A percentile compares a stretch with the other conserved stretches of the same genome.
Conservation (phyloP, 2,888 invertebrate species). For the Phragmatobia fuliginosa region DNA sequence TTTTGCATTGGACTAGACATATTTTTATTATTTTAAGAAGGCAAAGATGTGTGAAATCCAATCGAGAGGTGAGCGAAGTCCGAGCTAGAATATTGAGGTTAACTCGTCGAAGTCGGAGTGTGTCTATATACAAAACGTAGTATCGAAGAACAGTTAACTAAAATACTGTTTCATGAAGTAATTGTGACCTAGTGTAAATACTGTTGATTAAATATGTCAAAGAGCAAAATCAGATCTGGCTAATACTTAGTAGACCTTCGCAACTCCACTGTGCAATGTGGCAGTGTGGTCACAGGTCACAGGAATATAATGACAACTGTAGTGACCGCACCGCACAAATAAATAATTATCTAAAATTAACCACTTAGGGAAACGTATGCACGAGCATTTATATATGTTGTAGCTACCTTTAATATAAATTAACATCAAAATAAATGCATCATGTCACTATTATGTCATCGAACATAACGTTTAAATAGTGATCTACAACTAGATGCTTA, state of each 20-base stretch:
- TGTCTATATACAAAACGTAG: slow-evolving; percentile 75
- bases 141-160: slow-evolving; percentile 72
- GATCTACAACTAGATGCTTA: slow-evolving; percentile 80
- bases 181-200: slow-evolving; percentile 78
- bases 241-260: slow-evolving; percentile 69
- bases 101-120: slow-evolving; percentile 62
- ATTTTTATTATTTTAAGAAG: slow-evolving; percentile 82
- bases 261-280: slow-evolving; percentile 37
- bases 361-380: slow-evolving; percentile 78
- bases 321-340: slow-evolving; percentile 71
- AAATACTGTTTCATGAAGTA: slow-evolving; percentile 79
- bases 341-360: slow-evolving; percentile 82
- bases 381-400: slow-evolving; percentile 83
- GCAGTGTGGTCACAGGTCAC: slow-evolving; percentile 68
- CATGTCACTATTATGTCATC: slow-evolving; percentile 84
- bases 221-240: slow-evolving; percentile 78
- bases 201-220: slow-evolving; percentile 71
- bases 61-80: slow-evolving; percentile 70
- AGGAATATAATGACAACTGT: slow-evolving; percentile 70
- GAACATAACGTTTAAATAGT: slow-evolving; percentile 80
- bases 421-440: slow-evolving; percentile 86
- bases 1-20: slow-evolving; percentile 86
- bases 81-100: slow-evolving; percentile 58
- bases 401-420: slow-evolving; percentile 85
- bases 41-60: slow-evolving; percentile 84